Conservation (phyloP, 2,888 invertebrate genomes). For the Caradrina clavipalpis region DNA sequence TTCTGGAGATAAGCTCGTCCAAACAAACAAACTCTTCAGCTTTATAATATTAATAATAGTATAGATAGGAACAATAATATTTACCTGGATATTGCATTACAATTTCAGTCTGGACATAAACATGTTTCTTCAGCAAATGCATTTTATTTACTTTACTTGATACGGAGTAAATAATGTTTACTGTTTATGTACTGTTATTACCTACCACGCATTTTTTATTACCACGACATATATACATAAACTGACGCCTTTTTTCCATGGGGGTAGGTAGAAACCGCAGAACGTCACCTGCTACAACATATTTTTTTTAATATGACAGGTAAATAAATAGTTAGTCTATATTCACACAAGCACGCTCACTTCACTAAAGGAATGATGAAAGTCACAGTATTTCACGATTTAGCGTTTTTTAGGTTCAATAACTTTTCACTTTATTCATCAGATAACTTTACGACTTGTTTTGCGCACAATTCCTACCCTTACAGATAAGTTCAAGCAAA, state of each 20-base stretch:
- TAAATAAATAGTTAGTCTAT: neutral
- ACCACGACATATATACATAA: too few relatives aligned
- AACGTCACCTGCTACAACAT: too few relatives aligned
- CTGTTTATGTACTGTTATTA: too few relatives aligned
- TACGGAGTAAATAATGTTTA: neutral
- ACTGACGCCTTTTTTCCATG: too few relatives aligned
- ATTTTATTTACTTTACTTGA: conserved; percentile 13
- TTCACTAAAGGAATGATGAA: neutral
- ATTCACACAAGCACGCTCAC: neutral
- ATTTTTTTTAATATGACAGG: too few relatives aligned
- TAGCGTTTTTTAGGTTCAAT: neutral
- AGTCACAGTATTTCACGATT: neutral
- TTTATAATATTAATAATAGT: too few relatives aligned
- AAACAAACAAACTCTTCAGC: too few relatives aligned
- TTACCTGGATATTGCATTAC: conserved; percentile 34
- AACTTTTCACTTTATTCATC: neutral
- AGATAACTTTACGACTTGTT: neutral
- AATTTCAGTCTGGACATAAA: neutral
- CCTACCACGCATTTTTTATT: too few relatives aligned
- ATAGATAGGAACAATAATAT: neutral
- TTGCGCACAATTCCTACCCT: neutral
- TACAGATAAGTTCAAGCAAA: neutral
- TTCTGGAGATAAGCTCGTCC: too few relatives aligned
- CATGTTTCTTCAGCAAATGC: conserved; percentile 21
- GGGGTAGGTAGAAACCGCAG: too few relatives aligned